These are phyloP conservation scores for Xylocampa areola DNA, from an alignment of 2,888 invertebrate genomes.

Conservation along the genomic window DNA sequence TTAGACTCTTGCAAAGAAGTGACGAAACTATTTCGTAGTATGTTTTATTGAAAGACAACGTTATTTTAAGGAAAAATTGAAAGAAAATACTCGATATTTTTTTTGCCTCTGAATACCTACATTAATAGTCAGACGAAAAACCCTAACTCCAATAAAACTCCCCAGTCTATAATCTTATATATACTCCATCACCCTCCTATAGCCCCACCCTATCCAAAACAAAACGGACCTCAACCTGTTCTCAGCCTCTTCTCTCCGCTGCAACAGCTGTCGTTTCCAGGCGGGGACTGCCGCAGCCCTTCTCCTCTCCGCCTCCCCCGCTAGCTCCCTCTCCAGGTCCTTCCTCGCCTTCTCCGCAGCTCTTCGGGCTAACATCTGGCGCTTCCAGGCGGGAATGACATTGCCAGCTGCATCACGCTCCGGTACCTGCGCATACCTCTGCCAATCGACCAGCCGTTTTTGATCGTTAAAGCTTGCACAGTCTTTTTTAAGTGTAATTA, in stretches of 20 bases:
- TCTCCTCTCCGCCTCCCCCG: constrained; percentile 95
- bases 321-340: constrained; percentile 96
- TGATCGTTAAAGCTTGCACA: constrained; percentile 58
- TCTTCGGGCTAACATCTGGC: constrained; percentile 98
- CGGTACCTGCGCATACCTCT: constrained; percentile 93
- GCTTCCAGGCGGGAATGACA: constrained; percentile 97
- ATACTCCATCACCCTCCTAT: neutral
- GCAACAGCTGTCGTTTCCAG: constrained; percentile 97
- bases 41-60: no score
- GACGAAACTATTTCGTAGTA: no score
- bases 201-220: constrained; percentile 31
- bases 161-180: no score
- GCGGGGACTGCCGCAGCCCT: constrained; percentile 96
- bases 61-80: no score
- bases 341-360: constrained; percentile 97
- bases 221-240: constrained; percentile 92
- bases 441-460: constrained; percentile 80
- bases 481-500: constrained; percentile 24
- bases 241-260: constrained; percentile 94
- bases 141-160: neutral
- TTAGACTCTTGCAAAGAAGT: no score
- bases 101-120: no score
- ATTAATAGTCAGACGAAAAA: constrained; percentile 1
- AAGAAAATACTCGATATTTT: no score
- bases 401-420: constrained; percentile 96